Percentiles rank a stretch among this genome's conserved stretches.
These are phyloP conservation scores for Xenus cinereus DNA, from an alignment of 2,113 vertebrate genomes.

Conservation along the genomic window DNA sequence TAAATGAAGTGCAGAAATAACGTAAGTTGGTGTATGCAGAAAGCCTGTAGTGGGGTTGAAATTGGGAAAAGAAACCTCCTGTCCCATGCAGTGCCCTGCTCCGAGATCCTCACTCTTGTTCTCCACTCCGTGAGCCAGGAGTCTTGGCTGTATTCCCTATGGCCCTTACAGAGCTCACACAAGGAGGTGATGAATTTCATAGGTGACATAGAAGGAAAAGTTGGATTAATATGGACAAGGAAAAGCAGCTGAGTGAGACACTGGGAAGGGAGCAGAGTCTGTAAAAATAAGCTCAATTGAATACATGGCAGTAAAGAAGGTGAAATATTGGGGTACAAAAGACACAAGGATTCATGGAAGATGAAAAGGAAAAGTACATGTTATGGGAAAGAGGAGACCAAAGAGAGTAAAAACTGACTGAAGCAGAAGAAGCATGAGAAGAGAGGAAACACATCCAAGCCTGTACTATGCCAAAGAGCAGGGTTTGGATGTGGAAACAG, in stretches of 20 bases:
- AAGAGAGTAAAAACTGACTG: background rate
- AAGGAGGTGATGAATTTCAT: background rate
- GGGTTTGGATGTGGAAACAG: background rate
- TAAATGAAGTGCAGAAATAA: background rate
- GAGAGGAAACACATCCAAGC: fast-evolving
- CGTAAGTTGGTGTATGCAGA: background rate
- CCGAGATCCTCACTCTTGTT: background rate
- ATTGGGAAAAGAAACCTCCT: background rate
- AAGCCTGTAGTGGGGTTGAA: background rate
- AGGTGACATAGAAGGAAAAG: background rate
- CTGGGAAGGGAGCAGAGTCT: background rate
- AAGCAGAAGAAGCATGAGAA: background rate
- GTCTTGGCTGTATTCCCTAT: background rate
- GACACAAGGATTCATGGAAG: background rate
- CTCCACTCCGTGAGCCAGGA: background rate
- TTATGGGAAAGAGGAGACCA: background rate
- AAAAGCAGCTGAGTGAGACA: background rate
- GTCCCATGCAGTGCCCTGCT: background rate
- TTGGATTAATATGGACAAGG: background rate
- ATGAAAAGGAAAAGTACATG: background rate
- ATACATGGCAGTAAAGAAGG: background rate
- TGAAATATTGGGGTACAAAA: background rate
- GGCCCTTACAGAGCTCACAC: background rate
- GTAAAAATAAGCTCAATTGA: background rate
- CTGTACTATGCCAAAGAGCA: background rate